A percentile compares a stretch with the other conserved stretches of the same genome.
These are phyloP conservation scores for Hirudo medicinalis DNA, from an alignment of 1,140 invertebrate species.

Conservation along the genomic window DNA sequence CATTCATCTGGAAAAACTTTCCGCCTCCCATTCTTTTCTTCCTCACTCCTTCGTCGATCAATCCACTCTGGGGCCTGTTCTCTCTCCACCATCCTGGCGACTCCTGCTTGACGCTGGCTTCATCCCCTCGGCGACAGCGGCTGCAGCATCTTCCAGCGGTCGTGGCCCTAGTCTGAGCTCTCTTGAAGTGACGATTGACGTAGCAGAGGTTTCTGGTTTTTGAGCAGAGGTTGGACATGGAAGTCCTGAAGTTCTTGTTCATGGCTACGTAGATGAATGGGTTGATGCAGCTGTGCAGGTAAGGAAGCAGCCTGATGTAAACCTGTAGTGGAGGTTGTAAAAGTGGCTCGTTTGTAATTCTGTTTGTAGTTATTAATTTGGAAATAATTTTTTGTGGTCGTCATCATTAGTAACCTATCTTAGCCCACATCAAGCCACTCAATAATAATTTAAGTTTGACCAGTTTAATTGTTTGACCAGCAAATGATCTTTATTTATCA, in stretches of 20 bases:
- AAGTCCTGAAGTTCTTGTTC: slow-evolving; percentile 43
- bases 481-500: too few species aligned
- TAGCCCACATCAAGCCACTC: too few species aligned
- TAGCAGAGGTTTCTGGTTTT: not conserved
- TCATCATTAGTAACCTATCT: too few species aligned
- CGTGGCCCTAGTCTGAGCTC: too few species aligned
- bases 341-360: not conserved
- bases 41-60: too few species aligned
- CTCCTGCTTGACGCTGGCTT: too few species aligned
- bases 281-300: slow-evolving; percentile 43
- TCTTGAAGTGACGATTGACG: not conserved
- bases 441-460: too few species aligned
- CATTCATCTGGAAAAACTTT: too few species aligned
- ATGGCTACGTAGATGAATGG: slow-evolving; percentile 48
- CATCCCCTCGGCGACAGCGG: not conserved
- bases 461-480: too few species aligned
- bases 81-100: too few species aligned
- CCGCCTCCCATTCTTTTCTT: too few species aligned
- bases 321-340: not conserved
- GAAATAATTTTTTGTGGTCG: not conserved
- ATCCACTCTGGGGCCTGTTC: too few species aligned
- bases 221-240: slow-evolving; percentile 28
- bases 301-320: slow-evolving; percentile 31
- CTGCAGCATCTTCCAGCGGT: not conserved
- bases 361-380: not conserved